Conservation (phyloP, 2,888 invertebrate genomes). For the Rotaria magnacalcarata region DNA sequence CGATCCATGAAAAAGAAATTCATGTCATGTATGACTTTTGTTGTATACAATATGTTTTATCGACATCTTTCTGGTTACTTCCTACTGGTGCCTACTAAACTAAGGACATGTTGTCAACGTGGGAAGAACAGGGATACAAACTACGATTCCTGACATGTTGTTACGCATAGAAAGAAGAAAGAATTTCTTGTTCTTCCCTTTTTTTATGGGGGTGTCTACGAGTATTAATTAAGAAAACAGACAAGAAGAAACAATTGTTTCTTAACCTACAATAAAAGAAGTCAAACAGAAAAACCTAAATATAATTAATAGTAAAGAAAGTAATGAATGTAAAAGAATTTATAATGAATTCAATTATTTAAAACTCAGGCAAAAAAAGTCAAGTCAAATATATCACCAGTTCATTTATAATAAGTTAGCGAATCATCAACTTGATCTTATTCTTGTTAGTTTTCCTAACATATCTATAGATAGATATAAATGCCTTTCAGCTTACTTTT, state of each 20-base stretch:
- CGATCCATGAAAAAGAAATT: background rate
- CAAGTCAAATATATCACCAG: background rate
- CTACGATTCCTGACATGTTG: background rate
- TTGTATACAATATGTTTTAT: background rate
- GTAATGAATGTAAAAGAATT: background rate
- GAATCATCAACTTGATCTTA: slow-evolving; percentile 2
- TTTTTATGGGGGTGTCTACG: background rate
- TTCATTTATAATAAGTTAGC: background rate
- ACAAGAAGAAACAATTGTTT: background rate
- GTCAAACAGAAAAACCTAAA: background rate
- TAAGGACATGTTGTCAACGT: background rate
- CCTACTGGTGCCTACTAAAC: background rate
- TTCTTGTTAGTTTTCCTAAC: background rate
- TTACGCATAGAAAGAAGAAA: background rate
- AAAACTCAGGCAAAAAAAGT: background rate
- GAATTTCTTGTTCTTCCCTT: background rate
- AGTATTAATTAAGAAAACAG: background rate
- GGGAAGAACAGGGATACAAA: background rate
- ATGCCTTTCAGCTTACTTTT: background rate
- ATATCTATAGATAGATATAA: background rate
- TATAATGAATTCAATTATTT: background rate
- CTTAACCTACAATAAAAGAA: background rate
- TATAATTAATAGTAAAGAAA: background rate
- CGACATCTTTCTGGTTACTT: background rate
- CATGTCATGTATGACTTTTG: background rate